phyloP scores from a whole-genome alignment of 2,113 vertebrate genomes.

The Gavialis gangeticus region DNA sequence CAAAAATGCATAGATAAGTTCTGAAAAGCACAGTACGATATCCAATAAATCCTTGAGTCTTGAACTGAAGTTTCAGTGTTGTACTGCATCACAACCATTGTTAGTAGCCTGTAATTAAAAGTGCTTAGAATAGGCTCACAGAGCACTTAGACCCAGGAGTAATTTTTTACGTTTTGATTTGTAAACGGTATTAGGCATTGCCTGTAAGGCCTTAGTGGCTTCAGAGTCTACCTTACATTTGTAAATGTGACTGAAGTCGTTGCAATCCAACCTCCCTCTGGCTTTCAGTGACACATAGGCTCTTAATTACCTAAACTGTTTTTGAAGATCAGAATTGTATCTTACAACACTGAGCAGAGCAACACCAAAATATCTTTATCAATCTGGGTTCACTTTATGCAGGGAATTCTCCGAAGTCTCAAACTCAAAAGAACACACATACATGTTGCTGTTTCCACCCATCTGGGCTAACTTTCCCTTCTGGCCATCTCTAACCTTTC shows the following conservation, averaged over 20 bases:
- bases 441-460: neutral
- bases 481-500: neutral
- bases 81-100: neutral
- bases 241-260: neutral
- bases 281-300: neutral
- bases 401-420: neutral
- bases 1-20: neutral
- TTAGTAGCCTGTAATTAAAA: neutral
- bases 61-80: neutral
- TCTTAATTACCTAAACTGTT: neutral
- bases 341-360: neutral
- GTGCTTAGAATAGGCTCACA: neutral
- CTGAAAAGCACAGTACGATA: neutral
- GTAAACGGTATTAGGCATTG: no score
- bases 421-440: neutral
- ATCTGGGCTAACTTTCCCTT: neutral
- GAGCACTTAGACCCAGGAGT: neutral
- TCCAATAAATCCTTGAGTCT: neutral
- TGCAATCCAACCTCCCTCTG: neutral
- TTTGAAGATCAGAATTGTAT: neutral
- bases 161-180: no score
- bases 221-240: constrained; percentile 14
- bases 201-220: neutral
- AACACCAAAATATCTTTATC: neutral
- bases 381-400: neutral